phyloP scores from a whole-genome alignment of 2,113 vertebrate genomes.

The Aythya baeri region DNA sequence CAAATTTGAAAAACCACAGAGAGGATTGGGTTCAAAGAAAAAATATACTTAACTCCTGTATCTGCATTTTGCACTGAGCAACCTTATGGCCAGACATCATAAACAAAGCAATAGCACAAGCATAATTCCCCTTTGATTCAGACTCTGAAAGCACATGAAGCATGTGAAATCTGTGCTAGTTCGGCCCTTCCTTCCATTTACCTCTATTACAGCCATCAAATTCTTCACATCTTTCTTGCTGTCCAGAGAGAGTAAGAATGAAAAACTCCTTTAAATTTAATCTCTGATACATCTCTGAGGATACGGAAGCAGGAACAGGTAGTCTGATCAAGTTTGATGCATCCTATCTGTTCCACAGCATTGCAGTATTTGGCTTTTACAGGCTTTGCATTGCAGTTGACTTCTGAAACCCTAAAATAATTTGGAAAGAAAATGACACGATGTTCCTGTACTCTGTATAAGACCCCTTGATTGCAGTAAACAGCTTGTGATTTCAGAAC shows the following conservation, averaged over 20 bases:
- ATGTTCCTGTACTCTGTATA: slow-evolving; percentile 15
- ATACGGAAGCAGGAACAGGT: background rate
- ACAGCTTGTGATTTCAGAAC: slow-evolving; percentile 12
- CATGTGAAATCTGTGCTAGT: background rate
- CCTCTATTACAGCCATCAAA: background rate
- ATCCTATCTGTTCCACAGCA: background rate
- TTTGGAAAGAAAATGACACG: background rate
- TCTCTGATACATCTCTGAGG: background rate
- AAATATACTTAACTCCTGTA: background rate
- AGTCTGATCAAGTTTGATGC: background rate
- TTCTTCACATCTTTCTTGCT: background rate
- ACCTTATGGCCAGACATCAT: background rate
- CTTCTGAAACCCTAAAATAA: background rate
- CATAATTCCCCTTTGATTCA: background rate
- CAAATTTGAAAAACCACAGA: background rate
- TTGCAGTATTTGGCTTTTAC: background rate
- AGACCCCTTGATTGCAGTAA: slow-evolving; percentile 5
- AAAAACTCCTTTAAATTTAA: background rate
- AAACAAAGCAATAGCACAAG: background rate
- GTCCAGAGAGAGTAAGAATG: background rate
- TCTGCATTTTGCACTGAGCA: background rate
- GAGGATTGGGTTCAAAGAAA: background rate
- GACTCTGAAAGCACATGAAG: background rate
- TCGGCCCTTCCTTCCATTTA: background rate
- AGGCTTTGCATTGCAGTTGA: background rate